Evolutionary conservation across 2,888 invertebrate species (phyloP).

Genomic region (Cacoxenus indagator): DNA sequence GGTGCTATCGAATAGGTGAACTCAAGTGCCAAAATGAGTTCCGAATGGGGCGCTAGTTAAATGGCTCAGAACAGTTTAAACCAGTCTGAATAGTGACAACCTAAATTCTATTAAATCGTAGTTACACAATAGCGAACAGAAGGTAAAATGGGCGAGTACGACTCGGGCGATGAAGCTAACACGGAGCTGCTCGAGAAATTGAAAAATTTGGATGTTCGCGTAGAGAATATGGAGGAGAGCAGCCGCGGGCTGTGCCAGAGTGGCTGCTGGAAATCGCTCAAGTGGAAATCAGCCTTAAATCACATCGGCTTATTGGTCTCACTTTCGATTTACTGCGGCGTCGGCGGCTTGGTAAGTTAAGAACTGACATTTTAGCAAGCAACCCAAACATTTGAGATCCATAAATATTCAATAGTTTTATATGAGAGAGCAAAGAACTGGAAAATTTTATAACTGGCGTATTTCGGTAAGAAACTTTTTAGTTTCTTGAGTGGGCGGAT

Average conservation of each 20-base stretch:
- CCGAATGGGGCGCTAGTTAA: too few relatives aligned
- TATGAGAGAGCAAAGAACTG: too few relatives aligned
- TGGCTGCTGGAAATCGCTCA: slow-evolving; percentile 72
- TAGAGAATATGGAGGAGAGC: slow-evolving; percentile 54
- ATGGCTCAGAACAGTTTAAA: too few relatives aligned
- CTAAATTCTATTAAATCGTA: too few relatives aligned
- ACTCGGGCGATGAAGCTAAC: slow-evolving; percentile 68
- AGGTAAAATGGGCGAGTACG: slow-evolving; percentile 59
- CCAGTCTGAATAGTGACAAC: too few relatives aligned
- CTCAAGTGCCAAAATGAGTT: too few relatives aligned
- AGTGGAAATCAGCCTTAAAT: slow-evolving; percentile 77
- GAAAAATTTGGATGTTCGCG: slow-evolving; percentile 68
- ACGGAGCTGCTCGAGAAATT: slow-evolving; percentile 69
- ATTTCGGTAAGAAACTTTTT: too few relatives aligned
- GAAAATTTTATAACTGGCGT: too few relatives aligned
- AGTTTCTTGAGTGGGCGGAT: too few relatives aligned
- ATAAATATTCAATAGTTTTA: too few relatives aligned
- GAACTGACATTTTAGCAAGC: background rate
- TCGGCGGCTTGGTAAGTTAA: slow-evolving; percentile 83
- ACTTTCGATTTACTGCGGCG: slow-evolving; percentile 82
- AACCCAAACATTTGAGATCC: too few relatives aligned
- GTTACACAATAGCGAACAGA: background rate
- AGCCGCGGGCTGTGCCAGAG: slow-evolving; percentile 67
- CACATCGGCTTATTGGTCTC: slow-evolving; percentile 83
- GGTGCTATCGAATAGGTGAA: too few relatives aligned